Evolutionary conservation across 2,888 invertebrate genomes (phyloP), one percentile per base, ranked within the genome.

Genomic region (Drosophila subquinaria): DNA sequence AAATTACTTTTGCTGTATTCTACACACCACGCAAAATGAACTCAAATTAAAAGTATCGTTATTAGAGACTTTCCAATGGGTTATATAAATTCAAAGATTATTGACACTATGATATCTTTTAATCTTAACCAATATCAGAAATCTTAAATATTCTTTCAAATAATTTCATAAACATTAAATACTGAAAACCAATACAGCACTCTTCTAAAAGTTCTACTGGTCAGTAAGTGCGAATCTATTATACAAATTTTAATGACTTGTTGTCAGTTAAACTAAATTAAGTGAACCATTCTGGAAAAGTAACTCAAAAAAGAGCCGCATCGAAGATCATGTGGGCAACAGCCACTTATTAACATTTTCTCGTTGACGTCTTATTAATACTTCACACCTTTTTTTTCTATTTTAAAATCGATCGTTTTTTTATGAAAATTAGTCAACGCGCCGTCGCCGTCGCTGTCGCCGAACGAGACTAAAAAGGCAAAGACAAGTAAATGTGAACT

Each of bases 301-400:
- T 15, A 11, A 30, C 47, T 42, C 59, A 56, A 73, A 68, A 57
- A 56, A 70, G 36, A 63, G 42, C 65, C 52, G 56, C 36, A 27
- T 48, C 43, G 33, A 69, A 60, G 52, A 66, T 61, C 72, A 68
- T 73, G 60, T 59, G 48, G 69, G 43, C 65, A 61, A 77, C 69
- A 59, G 61, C 70, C 61, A 64, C 79, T 70, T 79, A 88, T 89
- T 89, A 88, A 88, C 88, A 85, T 89, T 89, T 87, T 81, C 79
- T 73, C 78, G 73, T 90, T 88, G 89, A 88, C 84, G 71, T 89
- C 90, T 90, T 90, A 87, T 88, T 90, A 90, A 90, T 89, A 89
- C 84, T 88, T 88, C 88, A 88, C 88, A 90, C 88, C 88, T 88
- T 84, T 79, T 82, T 77, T 71, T 75, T 73, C 69, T 77, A 72